Evolutionary conservation across 2,888 invertebrate genomes (phyloP), one percentile per base, ranked within the genome.

Genomic region (Drosophila aldrichi): DNA sequence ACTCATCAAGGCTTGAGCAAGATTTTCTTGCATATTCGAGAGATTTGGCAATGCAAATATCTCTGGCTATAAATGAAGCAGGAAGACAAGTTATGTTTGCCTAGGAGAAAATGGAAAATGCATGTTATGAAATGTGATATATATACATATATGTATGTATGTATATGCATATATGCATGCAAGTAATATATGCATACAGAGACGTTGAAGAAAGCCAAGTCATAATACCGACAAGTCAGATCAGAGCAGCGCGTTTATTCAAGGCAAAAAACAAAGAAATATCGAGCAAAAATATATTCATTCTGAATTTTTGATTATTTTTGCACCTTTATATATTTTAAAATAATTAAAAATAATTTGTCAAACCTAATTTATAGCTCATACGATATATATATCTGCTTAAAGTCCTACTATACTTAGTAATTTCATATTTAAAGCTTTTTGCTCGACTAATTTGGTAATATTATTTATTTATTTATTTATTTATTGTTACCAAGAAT

Each of bases 1-100:
- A 59, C 46, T 60, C 66, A 64, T 59, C 72, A 66, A 65, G 48
- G 56, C 41, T 57, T 25, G 18, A 12, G 6, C 43, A 71, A 51
- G 59, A 60, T 65, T 65, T 55, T 56, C 36, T 10, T 43, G 34
- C 38, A 49, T 40, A 41, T 46, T 51, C 60, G 46, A n/a, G 51
- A 52, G 34, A 36, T 52, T 52, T 36, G 20, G 51, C 34, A 36
- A 20, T 8, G 51, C 51, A 52, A 52, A 52, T 52, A 36, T 20
- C 51, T 36, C 32, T 49, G 49, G 49, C 16, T 49, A 18, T 14
- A 49, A 49, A 49, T 32, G 49, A 32, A 49, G 52, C 36, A 22
- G 52, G 52, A 52, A 52, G 52, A n/a, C 34, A 12, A 52, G 22
- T 6, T n/a, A 5, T 36, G 16, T 36, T 38, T n/a, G 49, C 6